Evolutionary conservation across 2,797 vertebrate genomes (phyloP), one percentile per base, ranked within the genome.

Genomic region (Myripristis murdjan): DNA sequence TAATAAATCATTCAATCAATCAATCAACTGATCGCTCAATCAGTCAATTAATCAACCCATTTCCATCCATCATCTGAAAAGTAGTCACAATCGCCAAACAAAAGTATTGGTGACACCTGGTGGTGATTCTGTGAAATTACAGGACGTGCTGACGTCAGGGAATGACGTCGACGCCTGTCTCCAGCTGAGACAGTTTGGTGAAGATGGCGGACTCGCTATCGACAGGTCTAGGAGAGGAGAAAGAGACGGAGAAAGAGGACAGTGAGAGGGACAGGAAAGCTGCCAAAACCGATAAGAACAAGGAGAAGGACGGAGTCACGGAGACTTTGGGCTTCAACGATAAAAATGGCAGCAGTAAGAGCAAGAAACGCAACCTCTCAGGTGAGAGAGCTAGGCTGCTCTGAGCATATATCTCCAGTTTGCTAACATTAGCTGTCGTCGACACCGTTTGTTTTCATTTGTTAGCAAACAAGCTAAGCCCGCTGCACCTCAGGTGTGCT

Each of bases 321-420:
- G 97, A 98, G 82, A 96, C 95, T 0, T 70, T 95, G 47, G 95
- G 96, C 18, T 95, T 96, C 86, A 96, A 95, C 81, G 96, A 96
- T 74, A 96, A 94, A 90, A 94, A 92, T 57, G 87, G 89, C 35
- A 93, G 87, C 72, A 88, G 80, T 70, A 92, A 78, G 47, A 94
- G 88, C 67, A 94, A 92, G 84, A 96, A 95, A 83, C 87, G 93
- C 78, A 92, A 91, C 88, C 86, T 94, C 79, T 96, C 97, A 86
- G 98, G 98, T 99, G 92, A 96, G 92, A 96, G 94, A 71, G 88
- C 84, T 77, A 75, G 78, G 80, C 53, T 22, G 53, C 16, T 7
- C 47, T 12, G 39, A n/a, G 41, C 39, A 33, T 68, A 20, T 16
- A 49, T 15, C 60, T 11, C 35, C 60, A 16, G 82, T 75, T 71